Conservation (phyloP, 2,888 invertebrate species). For the Brenthis ino region DNA sequence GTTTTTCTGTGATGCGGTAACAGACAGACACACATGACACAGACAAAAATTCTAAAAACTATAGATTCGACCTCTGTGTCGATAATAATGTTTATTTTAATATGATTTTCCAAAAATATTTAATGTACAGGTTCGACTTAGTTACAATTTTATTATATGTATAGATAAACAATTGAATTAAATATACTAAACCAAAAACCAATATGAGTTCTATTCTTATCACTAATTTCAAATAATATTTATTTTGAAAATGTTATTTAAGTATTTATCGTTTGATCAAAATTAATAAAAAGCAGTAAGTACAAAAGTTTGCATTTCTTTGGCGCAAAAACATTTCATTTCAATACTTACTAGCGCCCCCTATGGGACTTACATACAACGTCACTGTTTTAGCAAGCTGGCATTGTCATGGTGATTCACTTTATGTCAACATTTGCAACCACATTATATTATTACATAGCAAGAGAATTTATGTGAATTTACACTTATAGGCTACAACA, state of each 20-base stretch:
- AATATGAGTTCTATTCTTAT: too few relatives aligned
- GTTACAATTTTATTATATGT: too few relatives aligned
- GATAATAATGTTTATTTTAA: too few relatives aligned
- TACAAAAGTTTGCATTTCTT: slow-evolving; percentile 12
- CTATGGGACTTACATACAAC: slow-evolving; percentile 54
- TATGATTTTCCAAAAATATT: too few relatives aligned
- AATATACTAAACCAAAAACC: too few relatives aligned
- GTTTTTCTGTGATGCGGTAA: too few relatives aligned
- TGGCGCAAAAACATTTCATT: slow-evolving; percentile 31
- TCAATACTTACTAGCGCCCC: slow-evolving; percentile 61
- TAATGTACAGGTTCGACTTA: too few relatives aligned
- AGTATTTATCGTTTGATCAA: neutral
- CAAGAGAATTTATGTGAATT: slow-evolving; percentile 14
- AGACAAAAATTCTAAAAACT: too few relatives aligned
- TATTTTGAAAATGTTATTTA: neutral
- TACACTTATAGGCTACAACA: neutral
- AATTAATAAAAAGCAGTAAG: neutral
- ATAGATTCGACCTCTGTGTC: too few relatives aligned
- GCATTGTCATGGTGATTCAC: slow-evolving; percentile 77
- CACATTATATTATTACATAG: slow-evolving; percentile 27
- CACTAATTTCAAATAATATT: neutral
- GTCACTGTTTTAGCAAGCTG: slow-evolving; percentile 62
- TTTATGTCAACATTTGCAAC: slow-evolving; percentile 48
- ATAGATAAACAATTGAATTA: too few relatives aligned
- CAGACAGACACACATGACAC: too few relatives aligned